Evolutionary conservation across 1,140 invertebrate genomes (phyloP).

Genomic region (Bombus turneri): DNA sequence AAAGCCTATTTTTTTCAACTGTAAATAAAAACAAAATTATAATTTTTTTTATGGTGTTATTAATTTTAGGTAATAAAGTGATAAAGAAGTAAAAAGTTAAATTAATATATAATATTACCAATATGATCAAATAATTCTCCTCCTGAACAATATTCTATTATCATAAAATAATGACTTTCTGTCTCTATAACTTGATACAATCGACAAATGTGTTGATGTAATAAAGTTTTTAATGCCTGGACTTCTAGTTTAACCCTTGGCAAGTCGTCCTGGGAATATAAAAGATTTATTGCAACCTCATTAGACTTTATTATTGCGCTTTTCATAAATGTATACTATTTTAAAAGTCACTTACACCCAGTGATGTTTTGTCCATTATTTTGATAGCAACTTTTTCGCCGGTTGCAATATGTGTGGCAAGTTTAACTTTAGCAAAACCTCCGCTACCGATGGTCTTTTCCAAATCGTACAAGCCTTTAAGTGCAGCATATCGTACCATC

Average conservation of each 20-base stretch:
- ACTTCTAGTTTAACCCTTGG: constrained; percentile 91
- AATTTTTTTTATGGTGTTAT: neutral
- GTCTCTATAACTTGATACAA: constrained; percentile 93
- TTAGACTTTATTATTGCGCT: neutral
- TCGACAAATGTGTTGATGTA: constrained; percentile 92
- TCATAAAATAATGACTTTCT: constrained; percentile 86
- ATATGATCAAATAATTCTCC: constrained; percentile 95
- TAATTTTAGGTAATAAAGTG: constrained; percentile 18
- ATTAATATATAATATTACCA: constrained; percentile 75
- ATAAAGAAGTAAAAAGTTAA: constrained; percentile 24
- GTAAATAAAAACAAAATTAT: constrained; percentile 53
- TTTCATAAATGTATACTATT: neutral
- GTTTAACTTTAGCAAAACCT: constrained; percentile 92
- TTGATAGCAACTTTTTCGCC: constrained; percentile 94
- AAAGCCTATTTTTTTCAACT: constrained; percentile 88
- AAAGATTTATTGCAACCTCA: neutral
- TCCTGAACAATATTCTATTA: constrained; percentile 92
- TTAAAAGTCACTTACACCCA: constrained; percentile 85
- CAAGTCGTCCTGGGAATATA: constrained; percentile 87
- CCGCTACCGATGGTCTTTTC: constrained; percentile 90
- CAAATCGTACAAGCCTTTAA: constrained; percentile 87
- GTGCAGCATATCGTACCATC: constrained; percentile 82
- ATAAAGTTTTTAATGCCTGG: constrained; percentile 89
- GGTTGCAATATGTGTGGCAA: constrained; percentile 89
- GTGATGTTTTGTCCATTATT: constrained; percentile 90